Base-by-base conservation (phyloP, 1,140 invertebrate genomes). In the Drosophila elegans region DNA sequence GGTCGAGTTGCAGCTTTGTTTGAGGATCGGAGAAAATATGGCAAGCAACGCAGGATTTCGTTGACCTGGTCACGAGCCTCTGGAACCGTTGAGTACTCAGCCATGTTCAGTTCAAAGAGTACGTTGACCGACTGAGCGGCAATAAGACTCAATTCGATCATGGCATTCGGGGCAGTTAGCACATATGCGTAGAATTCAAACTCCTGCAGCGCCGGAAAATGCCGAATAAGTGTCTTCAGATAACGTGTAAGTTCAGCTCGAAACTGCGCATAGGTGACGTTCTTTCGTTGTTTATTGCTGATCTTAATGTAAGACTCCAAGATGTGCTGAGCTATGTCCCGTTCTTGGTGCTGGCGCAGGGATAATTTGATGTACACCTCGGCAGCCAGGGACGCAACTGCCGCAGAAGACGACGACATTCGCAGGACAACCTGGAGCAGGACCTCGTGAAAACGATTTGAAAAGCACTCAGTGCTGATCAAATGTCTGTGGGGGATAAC, bases 281-380 rank as follows among this genome's bases (percentile, higher is more conserved):
- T 72, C 3, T 45, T 60, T 0, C 36, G 51, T 9, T 4, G 32
- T 10, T 9, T 61, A 3, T 51, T 11, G 16, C 55, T 44, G 0
- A 45, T 38, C 56, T 88, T 88, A 0, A 56, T 4, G 38, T 77
- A 88, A 2, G 67, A 56, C n/a, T 83, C 72, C 13, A 88, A 21
- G 3, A 83, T 71, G 34, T 88, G 83, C n/a, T 69, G n/a, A 3
- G 59, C 51, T 46, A 88, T 71, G 7, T 80, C 67, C 7, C 6
- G 29, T 2, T 74, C 53, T 1, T 49, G n/a, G 13, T 60, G 66
- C 34, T 67, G 72, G 1, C 83, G 83, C 6, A 45, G 42, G 6
- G 72, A 74, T n/a, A 88, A 11, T 25, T 29, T 63, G 0, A 88
- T n/a, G 32, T 88, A 88, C 0, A 88, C 11, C 29, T 79, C 6